Percentiles rank a stretch among this genome's conserved stretches.
These are phyloP conservation scores for Drosophila athabasca DNA, from an alignment of 1,140 invertebrate species.

Conservation along the genomic window DNA sequence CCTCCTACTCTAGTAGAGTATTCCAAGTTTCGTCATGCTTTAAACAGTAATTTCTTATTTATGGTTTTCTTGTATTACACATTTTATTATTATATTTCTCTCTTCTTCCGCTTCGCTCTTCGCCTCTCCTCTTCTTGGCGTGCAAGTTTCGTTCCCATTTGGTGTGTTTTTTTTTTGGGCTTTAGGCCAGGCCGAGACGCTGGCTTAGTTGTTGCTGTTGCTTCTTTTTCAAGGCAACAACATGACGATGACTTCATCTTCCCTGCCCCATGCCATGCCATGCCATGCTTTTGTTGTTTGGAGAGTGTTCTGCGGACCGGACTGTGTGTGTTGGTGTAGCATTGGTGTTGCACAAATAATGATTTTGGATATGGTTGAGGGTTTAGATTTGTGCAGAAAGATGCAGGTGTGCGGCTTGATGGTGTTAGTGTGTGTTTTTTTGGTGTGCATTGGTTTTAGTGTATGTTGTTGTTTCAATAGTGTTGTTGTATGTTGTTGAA, in stretches of 20 bases:
- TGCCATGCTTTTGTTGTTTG: constrained; percentile 2
- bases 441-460: too few relatives aligned
- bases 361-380: too few relatives aligned
- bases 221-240: constrained; percentile 58
- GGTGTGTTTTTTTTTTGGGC: constrained; percentile 13
- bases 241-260: constrained; percentile 69
- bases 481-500: too few relatives aligned
- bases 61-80: constrained; percentile 12
- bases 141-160: constrained; percentile 18
- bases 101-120: neutral
- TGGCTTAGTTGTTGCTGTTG: constrained; percentile 22
- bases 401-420: too few relatives aligned
- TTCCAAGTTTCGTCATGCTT: too few relatives aligned
- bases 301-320: neutral
- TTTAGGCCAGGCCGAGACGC: constrained; percentile 35
- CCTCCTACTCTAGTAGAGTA: too few relatives aligned
- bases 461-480: too few relatives aligned
- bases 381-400: too few relatives aligned
- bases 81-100: constrained; percentile 8
- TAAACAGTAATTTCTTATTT: neutral
- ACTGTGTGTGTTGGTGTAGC: constrained; percentile 18
- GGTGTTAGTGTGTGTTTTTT: too few relatives aligned
- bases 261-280: constrained; percentile 39
- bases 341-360: too few relatives aligned
- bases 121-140: neutral